These are phyloP conservation scores for Scrobipalpa costella DNA, from an alignment of 2,888 invertebrate species.

Conservation along the genomic window DNA sequence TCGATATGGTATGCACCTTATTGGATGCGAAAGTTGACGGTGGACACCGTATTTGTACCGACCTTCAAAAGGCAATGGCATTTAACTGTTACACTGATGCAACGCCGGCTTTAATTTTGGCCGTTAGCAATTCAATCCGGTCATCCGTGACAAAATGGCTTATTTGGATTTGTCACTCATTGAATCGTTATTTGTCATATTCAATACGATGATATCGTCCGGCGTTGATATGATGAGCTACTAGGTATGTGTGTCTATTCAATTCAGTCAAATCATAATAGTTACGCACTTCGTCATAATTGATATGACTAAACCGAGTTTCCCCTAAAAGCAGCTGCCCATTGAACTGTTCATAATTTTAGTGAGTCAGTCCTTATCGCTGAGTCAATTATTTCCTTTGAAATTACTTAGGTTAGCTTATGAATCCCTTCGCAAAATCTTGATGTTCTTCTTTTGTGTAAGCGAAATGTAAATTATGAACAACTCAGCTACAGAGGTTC, in stretches of 20 bases:
- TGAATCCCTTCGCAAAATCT: neutral
- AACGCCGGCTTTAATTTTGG: slow-evolving; percentile 20
- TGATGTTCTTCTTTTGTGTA: neutral
- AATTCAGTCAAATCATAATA: neutral
- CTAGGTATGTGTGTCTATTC: neutral
- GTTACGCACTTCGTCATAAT: neutral
- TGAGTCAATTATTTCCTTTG: slow-evolving; percentile 41
- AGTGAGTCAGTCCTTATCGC: slow-evolving; percentile 35
- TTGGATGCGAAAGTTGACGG: slow-evolving; percentile 62
- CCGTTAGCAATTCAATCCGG: slow-evolving; percentile 8
- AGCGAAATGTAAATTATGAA: slow-evolving; percentile 9
- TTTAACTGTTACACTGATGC: slow-evolving; percentile 30
- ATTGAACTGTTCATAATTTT: slow-evolving; percentile 4
- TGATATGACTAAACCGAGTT: slow-evolving; percentile 8
- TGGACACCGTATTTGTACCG: slow-evolving; percentile 32
- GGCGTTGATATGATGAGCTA: neutral
- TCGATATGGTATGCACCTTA: slow-evolving; percentile 65
- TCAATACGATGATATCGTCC: neutral
- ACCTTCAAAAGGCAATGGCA: slow-evolving; percentile 51
- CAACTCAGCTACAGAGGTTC: neutral
- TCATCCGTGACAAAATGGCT: neutral
- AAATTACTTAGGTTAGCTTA: neutral
- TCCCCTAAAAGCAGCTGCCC: slow-evolving; percentile 11
- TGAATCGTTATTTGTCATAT: neutral
- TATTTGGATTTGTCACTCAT: neutral